A percentile compares a stretch with the other conserved stretches of the same genome.
Evolutionary conservation across 2,797 vertebrate genomes (phyloP).

Genomic region (Sebastes umbrosus): DNA sequence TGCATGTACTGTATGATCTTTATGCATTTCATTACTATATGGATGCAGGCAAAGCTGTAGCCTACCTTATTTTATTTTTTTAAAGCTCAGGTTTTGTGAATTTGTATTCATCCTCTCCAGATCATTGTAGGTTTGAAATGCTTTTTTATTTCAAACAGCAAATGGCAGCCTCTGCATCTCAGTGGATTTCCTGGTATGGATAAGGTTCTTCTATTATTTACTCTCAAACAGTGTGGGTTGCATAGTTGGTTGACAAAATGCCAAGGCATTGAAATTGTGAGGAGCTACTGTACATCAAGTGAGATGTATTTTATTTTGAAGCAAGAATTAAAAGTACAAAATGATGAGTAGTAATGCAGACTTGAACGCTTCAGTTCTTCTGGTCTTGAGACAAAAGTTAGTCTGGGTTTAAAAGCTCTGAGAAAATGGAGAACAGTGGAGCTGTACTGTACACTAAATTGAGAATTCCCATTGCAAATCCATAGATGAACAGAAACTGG

Average conservation of each 20-base stretch:
- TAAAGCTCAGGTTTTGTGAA: not conserved
- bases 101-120: conserved; percentile 34
- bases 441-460: conserved; percentile 1
- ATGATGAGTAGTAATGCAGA: not conserved
- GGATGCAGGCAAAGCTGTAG: conserved; percentile 32
- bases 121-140: conserved; percentile 51
- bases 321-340: not conserved
- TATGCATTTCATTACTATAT: conserved; percentile 42
- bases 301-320: conserved; percentile 40
- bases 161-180: conserved; percentile 72
- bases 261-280: conserved; percentile 64
- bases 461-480: conserved; percentile 23
- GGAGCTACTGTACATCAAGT: conserved; percentile 50
- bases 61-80: conserved; percentile 12
- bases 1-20: conserved; percentile 32
- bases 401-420: not conserved
- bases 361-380: not conserved
- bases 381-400: not conserved
- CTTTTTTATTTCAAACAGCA: conserved; percentile 57
- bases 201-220: conserved; percentile 72
- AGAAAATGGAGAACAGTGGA: not conserved
- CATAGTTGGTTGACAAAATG: conserved; percentile 68
- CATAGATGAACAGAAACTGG: conserved; percentile 23
- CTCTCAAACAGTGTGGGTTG: conserved; percentile 70
- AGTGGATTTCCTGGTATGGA: conserved; percentile 69